phyloP scores from a whole-genome alignment of 2,113 vertebrate genomes.

The Myotis lucifugus region DNA sequence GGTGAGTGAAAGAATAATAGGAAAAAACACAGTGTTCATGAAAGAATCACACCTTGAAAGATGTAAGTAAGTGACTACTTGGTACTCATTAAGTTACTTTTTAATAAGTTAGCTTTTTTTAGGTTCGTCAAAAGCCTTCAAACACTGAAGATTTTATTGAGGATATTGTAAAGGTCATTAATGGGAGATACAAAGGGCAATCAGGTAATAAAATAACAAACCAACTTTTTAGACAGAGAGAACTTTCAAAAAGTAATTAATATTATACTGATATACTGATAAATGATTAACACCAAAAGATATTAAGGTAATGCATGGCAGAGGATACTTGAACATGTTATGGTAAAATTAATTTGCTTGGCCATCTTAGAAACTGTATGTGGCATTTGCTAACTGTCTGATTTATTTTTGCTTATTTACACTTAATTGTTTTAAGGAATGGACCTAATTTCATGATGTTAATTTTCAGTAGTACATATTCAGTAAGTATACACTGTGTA shows the following conservation, averaged over 20 bases:
- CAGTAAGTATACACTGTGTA: not conserved
- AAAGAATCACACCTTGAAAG: not conserved
- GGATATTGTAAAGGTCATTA: conserved; percentile 91
- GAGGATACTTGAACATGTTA: not conserved
- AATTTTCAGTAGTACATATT: not conserved
- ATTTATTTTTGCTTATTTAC: conserved; percentile 23
- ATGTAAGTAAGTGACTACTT: not conserved
- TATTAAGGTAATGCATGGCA: not conserved
- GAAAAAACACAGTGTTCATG: not conserved
- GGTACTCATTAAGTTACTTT: not conserved
- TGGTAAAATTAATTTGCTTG: not conserved
- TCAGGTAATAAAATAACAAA: conserved; percentile 88
- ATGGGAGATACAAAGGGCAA: conserved; percentile 91
- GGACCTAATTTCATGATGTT: not conserved
- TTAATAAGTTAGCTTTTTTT: not conserved
- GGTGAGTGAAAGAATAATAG: not conserved
- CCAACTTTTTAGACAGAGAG: not conserved
- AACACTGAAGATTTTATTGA: conserved; percentile 86
- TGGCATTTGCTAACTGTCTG: not conserved
- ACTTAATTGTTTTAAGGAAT: not conserved
- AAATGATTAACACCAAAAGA: not conserved
- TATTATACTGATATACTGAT: not conserved
- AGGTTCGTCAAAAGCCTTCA: conserved; percentile 93
- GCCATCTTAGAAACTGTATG: not conserved
- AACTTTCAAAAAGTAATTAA: not conserved